Percentiles rank a stretch among this genome's conserved stretches.
phyloP scores from a whole-genome alignment of 2,888 invertebrate genomes.

The Epinotia bilunana region DNA sequence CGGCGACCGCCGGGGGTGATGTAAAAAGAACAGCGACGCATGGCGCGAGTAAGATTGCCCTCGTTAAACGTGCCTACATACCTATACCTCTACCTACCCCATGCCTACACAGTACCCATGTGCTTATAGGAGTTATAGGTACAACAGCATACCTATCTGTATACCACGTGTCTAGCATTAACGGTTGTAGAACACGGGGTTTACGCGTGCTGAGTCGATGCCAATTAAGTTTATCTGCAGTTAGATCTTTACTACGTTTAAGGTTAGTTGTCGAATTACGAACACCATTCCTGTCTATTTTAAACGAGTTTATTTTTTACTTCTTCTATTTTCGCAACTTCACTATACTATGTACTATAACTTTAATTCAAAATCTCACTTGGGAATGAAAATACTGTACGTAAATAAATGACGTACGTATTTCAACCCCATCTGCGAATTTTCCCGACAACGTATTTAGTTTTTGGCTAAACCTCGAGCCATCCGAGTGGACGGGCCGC shows the following conservation, averaged over 20 bases:
- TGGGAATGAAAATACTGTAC: too few relatives aligned
- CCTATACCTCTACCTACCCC: constrained; percentile 48
- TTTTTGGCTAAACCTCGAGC: constrained; percentile 31
- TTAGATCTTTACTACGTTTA: neutral
- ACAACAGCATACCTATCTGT: constrained; percentile 7
- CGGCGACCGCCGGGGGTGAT: constrained; percentile 64
- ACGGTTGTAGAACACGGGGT: constrained; percentile 2
- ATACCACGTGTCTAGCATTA: constrained; percentile 10
- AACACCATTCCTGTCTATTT: too few relatives aligned
- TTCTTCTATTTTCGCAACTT: too few relatives aligned
- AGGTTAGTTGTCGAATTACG: too few relatives aligned
- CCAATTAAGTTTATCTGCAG: neutral
- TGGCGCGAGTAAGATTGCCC: constrained; percentile 73
- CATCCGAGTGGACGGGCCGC: constrained; percentile 45
- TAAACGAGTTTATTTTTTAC: too few relatives aligned
- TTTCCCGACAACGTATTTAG: constrained; percentile 10
- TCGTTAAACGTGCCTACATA: constrained; percentile 69
- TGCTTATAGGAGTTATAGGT: constrained; percentile 1
- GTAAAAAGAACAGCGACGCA: constrained; percentile 76
- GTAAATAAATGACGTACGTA: neutral
- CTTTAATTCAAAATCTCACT: too few relatives aligned
- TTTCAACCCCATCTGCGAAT: constrained; percentile 4
- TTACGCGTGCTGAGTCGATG: neutral
- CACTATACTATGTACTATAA: too few relatives aligned
- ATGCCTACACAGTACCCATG: neutral